Conservation (phyloP, 1,140 invertebrate genomes). For the Nymphalis io region DNA sequence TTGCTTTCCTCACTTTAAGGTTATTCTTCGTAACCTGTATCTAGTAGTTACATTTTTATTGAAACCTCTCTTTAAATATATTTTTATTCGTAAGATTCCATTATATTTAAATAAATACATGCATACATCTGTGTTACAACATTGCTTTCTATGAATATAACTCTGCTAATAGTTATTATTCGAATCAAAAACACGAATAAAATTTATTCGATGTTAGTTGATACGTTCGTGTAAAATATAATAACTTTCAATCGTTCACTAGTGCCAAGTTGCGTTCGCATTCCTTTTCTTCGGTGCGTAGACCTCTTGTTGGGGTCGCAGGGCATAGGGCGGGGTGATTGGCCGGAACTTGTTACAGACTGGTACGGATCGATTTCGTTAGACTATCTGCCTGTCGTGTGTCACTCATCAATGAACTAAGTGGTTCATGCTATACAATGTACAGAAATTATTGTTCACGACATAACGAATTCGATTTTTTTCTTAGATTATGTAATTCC, state of each 20-base stretch:
- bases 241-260: background rate
- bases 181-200: too few species aligned
- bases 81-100: too few species aligned
- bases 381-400: constrained; percentile 55
- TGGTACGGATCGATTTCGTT: constrained; percentile 67
- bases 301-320: constrained; percentile 37
- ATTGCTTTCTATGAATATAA: too few species aligned
- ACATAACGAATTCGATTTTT: background rate
- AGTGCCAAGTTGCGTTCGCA: background rate
- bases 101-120: too few species aligned
- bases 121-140: too few species aligned
- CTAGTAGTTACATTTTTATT: too few species aligned
- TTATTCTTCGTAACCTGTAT: too few species aligned
- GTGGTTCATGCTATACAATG: constrained; percentile 19
- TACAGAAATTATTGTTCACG: background rate
- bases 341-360: constrained; percentile 58
- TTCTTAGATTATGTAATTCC: constrained; percentile 6
- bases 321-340: constrained; percentile 57
- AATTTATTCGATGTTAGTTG: too few species aligned
- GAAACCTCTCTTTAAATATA: too few species aligned
- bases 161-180: too few species aligned
- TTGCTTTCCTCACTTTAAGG: too few species aligned
- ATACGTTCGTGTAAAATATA: background rate
- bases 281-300: constrained; percentile 34
- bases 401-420: constrained; percentile 54